Evolutionary conservation across 2,797 vertebrate genomes (phyloP).

Genomic region (Pangasius djambal): DNA sequence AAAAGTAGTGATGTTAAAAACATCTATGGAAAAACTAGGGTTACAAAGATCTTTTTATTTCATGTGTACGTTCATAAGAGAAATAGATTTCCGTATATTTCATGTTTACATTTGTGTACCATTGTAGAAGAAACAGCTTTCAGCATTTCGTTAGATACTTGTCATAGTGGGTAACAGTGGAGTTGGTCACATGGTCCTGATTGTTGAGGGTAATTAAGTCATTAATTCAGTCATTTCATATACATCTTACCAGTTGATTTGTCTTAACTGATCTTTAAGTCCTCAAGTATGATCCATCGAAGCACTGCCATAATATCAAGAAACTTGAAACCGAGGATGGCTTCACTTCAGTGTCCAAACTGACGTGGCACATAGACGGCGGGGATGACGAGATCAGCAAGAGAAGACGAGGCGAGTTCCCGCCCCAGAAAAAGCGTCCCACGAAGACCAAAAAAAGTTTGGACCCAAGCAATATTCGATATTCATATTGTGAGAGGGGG

Average conservation of each 20-base stretch:
- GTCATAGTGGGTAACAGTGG: not conserved
- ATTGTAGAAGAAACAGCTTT: not conserved
- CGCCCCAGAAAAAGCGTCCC: conserved; percentile 58
- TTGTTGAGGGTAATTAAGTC: not conserved
- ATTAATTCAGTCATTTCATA: not conserved
- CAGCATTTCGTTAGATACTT: not conserved
- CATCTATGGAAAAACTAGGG: not conserved
- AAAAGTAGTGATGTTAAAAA: not conserved
- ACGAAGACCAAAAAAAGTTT: conserved; percentile 67
- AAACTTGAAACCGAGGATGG: conserved; percentile 70
- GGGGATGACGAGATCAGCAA: conserved; percentile 79
- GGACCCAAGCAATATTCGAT: not conserved
- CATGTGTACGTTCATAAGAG: not conserved
- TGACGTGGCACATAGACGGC: conserved; percentile 86
- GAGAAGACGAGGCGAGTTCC: conserved; percentile 84
- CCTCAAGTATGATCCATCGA: conserved; percentile 95
- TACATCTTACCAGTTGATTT: not conserved
- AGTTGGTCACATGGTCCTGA: not conserved
- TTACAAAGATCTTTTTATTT: not conserved
- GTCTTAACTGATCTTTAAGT: conserved; percentile 77
- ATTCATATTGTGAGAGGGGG: conserved; percentile 34
- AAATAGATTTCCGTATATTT: not conserved
- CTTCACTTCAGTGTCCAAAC: conserved; percentile 73
- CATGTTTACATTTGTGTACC: not conserved
- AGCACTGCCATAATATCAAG: conserved; percentile 93